phyloP scores from a whole-genome alignment of 2,797 vertebrate genomes.

The Nyctibius grandis region DNA sequence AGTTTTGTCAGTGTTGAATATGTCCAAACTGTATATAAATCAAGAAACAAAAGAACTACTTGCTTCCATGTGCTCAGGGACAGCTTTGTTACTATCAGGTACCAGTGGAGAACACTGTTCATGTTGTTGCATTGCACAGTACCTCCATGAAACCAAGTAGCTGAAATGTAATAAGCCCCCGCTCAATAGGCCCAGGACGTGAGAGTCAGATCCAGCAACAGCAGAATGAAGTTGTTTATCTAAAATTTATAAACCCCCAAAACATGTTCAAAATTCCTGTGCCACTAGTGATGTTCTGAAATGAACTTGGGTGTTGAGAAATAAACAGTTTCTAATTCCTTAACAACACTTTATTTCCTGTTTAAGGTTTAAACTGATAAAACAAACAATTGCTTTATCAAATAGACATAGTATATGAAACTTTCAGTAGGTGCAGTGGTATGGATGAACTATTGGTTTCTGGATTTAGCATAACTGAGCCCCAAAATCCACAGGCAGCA shows the following conservation, averaged over 20 bases:
- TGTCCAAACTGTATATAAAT: background rate
- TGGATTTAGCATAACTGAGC: background rate
- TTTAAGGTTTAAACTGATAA: background rate
- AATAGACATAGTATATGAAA: background rate
- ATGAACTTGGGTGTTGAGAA: background rate
- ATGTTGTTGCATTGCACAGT: background rate
- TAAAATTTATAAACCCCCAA: background rate
- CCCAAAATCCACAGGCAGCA: background rate
- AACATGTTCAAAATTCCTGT: background rate
- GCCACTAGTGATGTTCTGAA: background rate
- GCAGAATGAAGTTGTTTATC: background rate
- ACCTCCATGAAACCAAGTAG: background rate
- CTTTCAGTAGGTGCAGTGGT: background rate
- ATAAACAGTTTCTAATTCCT: background rate
- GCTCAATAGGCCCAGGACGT: background rate
- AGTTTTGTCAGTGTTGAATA: background rate
- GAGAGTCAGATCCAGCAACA: background rate
- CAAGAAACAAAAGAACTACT: background rate
- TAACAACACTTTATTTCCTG: background rate
- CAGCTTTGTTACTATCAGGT: background rate
- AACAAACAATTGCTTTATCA: background rate
- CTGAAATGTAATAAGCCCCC: background rate
- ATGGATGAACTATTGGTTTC: background rate
- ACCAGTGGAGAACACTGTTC: background rate
- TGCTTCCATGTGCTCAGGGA: background rate